Evolutionary conservation across 2,797 vertebrate genomes (phyloP), one percentile per base, ranked within the genome.

Genomic region (Hemitrygon akajei): DNA sequence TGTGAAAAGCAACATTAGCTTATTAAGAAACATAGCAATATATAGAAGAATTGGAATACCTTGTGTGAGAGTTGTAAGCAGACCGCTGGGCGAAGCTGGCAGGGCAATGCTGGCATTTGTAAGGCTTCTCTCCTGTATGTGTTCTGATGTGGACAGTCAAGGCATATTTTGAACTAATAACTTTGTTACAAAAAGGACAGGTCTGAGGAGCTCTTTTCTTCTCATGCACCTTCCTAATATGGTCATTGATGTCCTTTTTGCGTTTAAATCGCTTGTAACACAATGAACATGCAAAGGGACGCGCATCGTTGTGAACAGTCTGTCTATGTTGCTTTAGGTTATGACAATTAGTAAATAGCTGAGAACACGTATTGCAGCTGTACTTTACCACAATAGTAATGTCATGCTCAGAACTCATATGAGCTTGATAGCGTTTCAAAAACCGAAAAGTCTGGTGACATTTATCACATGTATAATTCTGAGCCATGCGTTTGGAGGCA

Each of bases 21-120:
- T 6, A 27, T 20, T 75, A 93, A 73, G 37, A 71, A 18, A 25
- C 40, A 71, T 7, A 91, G 16, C 27, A 56, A 75, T 47, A 56
- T 76, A 9, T 56, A 47, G 12, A 71, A 1, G 47, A 76, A 75
- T 76, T 56, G 34, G 16, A 93, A 4, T 96, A 96, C 96, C 96
- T 96, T 34, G 96, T 14, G 0, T 96, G 96, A 9, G 95, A 77
- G 47, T 92, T 95, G 94, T 94, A 95, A 18, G 96, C 93, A 75
- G 96, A 96, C 69, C 95, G 94, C 94, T 95, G 96, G 60, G 95
- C 75, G 71, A 96, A 96, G 94, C 95, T 94, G 93, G 95, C 94
- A 0, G 95, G 86, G 94, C 96, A 96, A 76, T 0, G 84, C 0
- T 94, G 11, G 0, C 95, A 96, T 25, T 34, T 76, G 16, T 95